Percentiles rank a stretch among this genome's conserved stretches.
phyloP scores from a whole-genome alignment of 2,888 invertebrate genomes.

The Cephalotes varians region DNA sequence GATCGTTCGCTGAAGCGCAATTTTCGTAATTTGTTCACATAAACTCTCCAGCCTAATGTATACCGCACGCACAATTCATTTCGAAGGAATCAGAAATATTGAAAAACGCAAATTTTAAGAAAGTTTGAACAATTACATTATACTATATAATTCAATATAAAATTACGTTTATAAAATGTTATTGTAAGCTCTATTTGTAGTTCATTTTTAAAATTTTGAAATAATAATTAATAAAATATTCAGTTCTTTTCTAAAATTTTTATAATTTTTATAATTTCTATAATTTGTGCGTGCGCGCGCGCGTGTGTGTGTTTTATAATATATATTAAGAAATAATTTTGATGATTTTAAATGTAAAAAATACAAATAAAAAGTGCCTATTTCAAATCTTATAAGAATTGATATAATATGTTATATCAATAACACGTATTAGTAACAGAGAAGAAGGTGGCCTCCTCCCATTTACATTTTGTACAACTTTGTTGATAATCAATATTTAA shows the following conservation, averaged over 20 bases:
- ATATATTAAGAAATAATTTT: not conserved
- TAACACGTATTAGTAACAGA: no score
- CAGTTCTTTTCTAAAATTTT: not conserved
- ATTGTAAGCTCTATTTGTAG: not conserved
- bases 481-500: no score
- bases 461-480: no score
- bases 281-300: no score
- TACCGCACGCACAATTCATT: not conserved
- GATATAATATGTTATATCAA: not conserved
- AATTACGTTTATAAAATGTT: not conserved
- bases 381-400: not conserved
- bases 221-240: not conserved
- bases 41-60: conserved; percentile 44
- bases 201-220: not conserved
- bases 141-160: not conserved
- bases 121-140: not conserved
- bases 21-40: conserved; percentile 71
- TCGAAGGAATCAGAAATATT: not conserved
- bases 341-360: not conserved
- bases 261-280: no score
- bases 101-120: not conserved
- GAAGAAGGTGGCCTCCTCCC: no score
- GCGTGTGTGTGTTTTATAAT: no score
- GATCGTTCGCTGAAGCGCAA: conserved; percentile 66
- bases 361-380: not conserved